Conservation (phyloP, 2,888 invertebrate species). For the Nephrotoma flavescens region DNA sequence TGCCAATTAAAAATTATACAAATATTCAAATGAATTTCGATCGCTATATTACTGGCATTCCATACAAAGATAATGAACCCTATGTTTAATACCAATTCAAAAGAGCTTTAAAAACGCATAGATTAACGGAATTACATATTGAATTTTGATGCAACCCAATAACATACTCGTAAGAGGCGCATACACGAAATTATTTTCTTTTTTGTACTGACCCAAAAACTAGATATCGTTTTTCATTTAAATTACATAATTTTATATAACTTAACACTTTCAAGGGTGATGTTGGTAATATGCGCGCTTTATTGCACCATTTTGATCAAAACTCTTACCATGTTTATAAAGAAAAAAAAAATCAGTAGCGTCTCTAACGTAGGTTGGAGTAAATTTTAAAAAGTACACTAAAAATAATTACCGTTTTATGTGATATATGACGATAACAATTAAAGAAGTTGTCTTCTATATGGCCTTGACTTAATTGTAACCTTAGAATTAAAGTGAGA, state of each 20-base stretch:
- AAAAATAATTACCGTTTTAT: background rate
- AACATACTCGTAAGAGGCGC: background rate
- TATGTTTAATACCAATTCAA: background rate
- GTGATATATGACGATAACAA: background rate
- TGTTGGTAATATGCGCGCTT: background rate
- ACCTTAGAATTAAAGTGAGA: background rate
- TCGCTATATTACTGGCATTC: background rate
- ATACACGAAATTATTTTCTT: background rate
- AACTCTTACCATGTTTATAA: background rate
- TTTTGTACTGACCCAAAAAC: background rate
- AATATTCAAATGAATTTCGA: background rate
- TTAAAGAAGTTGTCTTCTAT: background rate
- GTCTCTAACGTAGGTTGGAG: background rate
- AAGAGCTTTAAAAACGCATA: background rate
- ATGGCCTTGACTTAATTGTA: background rate
- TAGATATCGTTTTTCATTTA: background rate
- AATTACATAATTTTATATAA: background rate
- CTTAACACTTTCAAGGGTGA: background rate
- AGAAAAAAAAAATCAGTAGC: background rate
- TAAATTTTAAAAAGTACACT: background rate
- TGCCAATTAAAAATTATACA: background rate
- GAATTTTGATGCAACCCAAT: background rate
- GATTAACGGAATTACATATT: background rate
- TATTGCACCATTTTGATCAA: background rate
- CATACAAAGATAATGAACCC: background rate